phyloP scores from a whole-genome alignment of 2,888 invertebrate species.

The Netelia inedita region DNA sequence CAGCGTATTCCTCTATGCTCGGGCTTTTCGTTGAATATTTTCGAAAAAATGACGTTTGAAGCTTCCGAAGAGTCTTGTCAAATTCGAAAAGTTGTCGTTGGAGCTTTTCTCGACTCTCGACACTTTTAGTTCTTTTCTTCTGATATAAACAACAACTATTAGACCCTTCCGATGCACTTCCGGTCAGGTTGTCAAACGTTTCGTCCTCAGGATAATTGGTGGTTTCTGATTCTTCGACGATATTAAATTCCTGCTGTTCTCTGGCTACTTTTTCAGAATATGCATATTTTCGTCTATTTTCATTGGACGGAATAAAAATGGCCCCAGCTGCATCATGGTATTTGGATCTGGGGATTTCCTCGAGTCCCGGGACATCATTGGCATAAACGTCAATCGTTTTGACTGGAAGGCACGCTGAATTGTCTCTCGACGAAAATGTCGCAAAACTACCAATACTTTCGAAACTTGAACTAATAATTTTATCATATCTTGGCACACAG shows the following conservation, averaged over 20 bases:
- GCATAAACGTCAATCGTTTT: constrained; percentile 59
- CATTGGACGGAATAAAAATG: neutral
- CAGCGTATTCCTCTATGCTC: constrained; percentile 47
- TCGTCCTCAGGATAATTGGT: constrained; percentile 60
- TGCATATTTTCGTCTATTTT: neutral
- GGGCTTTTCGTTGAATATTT: constrained; percentile 18
- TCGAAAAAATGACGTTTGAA: constrained; percentile 42
- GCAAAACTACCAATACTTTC: neutral
- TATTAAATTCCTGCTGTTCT: constrained; percentile 23
- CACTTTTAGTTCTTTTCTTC: neutral
- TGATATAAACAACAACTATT: neutral
- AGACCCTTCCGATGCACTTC: constrained; percentile 27
- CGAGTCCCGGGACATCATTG: neutral
- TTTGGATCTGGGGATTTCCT: constrained; percentile 15
- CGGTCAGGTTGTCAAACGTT: constrained; percentile 31
- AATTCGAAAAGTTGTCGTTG: constrained; percentile 60
- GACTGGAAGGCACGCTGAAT: neutral
- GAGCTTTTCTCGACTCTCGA: constrained; percentile 36
- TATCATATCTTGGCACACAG: no score
- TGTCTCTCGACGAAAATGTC: neutral
- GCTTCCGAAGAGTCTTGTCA: constrained; percentile 57
- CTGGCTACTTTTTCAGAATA: neutral
- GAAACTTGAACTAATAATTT: neutral
- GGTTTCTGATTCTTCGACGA: constrained; percentile 54
- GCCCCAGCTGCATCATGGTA: constrained; percentile 25